Conservation (phyloP, 2,797 vertebrate species). For the Synaphobranchus kaupii region DNA sequence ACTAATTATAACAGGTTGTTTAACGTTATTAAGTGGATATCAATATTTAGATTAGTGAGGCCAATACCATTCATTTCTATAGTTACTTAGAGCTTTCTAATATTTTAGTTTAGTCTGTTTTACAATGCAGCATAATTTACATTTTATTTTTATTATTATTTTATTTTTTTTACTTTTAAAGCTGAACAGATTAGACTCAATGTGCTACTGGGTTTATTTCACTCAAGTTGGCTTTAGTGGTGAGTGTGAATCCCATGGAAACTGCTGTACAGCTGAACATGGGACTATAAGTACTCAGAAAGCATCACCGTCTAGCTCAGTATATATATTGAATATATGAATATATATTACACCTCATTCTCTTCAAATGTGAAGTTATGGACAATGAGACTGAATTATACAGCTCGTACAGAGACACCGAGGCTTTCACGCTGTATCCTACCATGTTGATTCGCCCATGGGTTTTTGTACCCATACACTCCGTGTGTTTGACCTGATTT, state of each 20-base stretch:
- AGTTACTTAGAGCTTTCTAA: background rate
- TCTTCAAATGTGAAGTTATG: background rate
- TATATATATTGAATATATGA: no score
- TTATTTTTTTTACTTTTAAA: background rate
- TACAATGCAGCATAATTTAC: background rate
- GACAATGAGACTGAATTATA: no score
- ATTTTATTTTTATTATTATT: no score
- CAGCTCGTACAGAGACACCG: no score
- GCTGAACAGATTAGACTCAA: background rate
- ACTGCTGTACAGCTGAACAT: background rate
- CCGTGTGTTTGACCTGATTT: no score
- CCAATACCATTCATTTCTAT: background rate
- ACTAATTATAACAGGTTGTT: background rate
- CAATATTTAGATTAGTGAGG: background rate
- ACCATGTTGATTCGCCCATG: background rate
- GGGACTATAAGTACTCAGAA: background rate
- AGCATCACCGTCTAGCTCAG: background rate
- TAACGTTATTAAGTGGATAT: background rate
- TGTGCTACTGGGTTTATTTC: background rate
- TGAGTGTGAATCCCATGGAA: background rate
- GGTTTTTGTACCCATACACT: background rate
- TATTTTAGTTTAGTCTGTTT: background rate
- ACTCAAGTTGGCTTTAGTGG: background rate
- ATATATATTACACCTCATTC: background rate
- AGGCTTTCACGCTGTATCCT: background rate